A percentile compares a stretch with the other conserved stretches of the same genome.
phyloP scores from a whole-genome alignment of 1,140 invertebrate genomes.

The Zaprionus ghesquierei region DNA sequence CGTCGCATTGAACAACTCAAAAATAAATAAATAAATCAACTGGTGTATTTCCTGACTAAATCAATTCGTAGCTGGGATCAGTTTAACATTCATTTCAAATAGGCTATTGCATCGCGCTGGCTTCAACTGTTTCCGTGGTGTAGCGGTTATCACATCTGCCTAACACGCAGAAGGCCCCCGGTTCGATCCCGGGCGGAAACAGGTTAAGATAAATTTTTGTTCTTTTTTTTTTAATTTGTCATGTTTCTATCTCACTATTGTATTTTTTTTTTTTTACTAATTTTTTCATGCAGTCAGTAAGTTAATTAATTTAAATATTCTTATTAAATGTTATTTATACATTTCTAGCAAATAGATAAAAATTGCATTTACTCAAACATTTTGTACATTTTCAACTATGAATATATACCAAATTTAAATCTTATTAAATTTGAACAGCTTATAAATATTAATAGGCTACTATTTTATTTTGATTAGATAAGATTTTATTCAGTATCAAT shows the following conservation, averaged over 20 bases:
- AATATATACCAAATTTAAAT: neutral
- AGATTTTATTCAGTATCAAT: neutral
- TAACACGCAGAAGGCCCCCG: conserved; percentile 83
- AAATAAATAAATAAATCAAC: conserved; percentile 48
- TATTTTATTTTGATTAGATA: neutral
- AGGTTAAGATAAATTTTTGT: conserved; percentile 18
- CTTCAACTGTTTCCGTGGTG: conserved; percentile 49
- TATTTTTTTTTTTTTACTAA: neutral
- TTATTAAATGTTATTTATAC: too few species aligned
- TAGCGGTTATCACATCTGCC: conserved; percentile 83
- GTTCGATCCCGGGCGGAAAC: conserved; percentile 83
- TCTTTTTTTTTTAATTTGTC: neutral
- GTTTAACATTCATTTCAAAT: conserved; percentile 28
- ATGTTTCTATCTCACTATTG: too few species aligned
- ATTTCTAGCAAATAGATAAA: too few species aligned
- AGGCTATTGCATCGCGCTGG: neutral
- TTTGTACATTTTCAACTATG: too few species aligned
- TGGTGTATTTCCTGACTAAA: conserved; percentile 13
- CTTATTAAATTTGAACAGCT: neutral
- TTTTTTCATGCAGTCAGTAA: too few species aligned
- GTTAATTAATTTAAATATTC: too few species aligned
- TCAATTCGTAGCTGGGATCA: conserved; percentile 22
- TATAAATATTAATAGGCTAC: neutral
- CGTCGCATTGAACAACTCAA: conserved; percentile 33
- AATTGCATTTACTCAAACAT: too few species aligned